A percentile compares a stretch with the other conserved stretches of the same genome.
phyloP scores from a whole-genome alignment of 2,113 vertebrate genomes.

The Sakesphorus luctuosus region DNA sequence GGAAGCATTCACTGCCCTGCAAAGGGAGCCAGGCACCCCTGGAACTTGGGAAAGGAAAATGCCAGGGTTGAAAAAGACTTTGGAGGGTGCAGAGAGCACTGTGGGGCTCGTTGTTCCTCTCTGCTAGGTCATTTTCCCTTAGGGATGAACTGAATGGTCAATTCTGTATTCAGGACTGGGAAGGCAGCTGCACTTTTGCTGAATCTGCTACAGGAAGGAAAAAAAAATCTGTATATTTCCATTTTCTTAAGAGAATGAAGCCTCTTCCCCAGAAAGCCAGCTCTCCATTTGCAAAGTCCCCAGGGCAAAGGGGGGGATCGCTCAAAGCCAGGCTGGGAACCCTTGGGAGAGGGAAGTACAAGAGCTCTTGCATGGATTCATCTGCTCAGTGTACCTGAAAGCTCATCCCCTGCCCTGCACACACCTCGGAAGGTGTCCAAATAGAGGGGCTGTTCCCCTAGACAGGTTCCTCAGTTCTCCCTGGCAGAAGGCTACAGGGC shows the following conservation, averaged over 20 bases:
- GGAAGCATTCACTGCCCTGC: background rate
- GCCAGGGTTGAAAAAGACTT: background rate
- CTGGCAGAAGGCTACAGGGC: background rate
- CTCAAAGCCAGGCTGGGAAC: background rate
- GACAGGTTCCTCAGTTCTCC: background rate
- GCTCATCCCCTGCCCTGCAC: background rate
- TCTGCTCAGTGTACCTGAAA: background rate
- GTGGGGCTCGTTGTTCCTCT: slow-evolving; percentile 31
- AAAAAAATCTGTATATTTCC: slow-evolving; percentile 53
- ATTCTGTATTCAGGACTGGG: slow-evolving; percentile 49
- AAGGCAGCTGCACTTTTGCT: slow-evolving; percentile 70
- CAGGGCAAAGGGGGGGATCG: background rate
- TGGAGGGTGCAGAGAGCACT: slow-evolving; percentile 5
- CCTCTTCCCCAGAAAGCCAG: slow-evolving; percentile 15
- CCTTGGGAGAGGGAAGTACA: background rate
- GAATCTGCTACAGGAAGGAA: slow-evolving; percentile 61
- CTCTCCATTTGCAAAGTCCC: background rate
- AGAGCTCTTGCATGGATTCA: background rate
- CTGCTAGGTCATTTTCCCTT: slow-evolving; percentile 46
- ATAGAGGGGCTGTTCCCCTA: background rate
- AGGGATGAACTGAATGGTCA: slow-evolving; percentile 53
- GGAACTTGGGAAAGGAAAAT: background rate
- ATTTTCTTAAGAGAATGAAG: slow-evolving; percentile 44
- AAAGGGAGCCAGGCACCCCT: background rate
- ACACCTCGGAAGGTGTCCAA: background rate